Percentiles rank a stretch among this genome's conserved stretches.
Evolutionary conservation across 2,797 vertebrate genomes (phyloP).

Genomic region (Corythornis leucogaster): DNA sequence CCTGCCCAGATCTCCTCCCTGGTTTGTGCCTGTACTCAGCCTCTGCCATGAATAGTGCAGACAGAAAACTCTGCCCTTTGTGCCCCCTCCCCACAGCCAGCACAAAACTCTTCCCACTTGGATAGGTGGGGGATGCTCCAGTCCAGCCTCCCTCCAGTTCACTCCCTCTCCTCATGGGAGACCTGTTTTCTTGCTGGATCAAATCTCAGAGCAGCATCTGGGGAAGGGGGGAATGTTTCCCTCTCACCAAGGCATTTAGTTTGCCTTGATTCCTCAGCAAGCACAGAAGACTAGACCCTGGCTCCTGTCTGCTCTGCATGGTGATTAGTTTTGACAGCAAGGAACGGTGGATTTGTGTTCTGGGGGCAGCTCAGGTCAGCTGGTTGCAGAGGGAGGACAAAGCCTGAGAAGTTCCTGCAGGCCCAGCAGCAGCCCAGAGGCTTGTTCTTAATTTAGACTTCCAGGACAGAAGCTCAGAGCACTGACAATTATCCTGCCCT

Average conservation of each 20-base stretch:
- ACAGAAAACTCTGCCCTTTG: background rate
- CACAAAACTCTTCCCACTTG: too few species aligned
- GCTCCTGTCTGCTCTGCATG: background rate
- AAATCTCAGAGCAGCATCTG: background rate
- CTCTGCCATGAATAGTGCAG: background rate
- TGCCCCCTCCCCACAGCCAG: background rate
- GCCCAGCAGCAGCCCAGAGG: slow-evolving; percentile 37
- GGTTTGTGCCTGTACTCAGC: background rate
- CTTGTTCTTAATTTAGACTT: slow-evolving; percentile 63
- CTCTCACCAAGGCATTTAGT: background rate
- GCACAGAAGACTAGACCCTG: background rate
- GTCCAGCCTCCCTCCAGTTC: background rate
- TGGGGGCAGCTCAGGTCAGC: slow-evolving; percentile 53
- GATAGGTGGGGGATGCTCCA: background rate
- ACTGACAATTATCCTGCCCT: background rate
- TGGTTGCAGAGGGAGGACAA: background rate
- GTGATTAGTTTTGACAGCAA: slow-evolving; percentile 52
- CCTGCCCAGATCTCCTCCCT: background rate
- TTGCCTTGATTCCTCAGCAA: background rate
- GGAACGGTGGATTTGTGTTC: slow-evolving; percentile 21
- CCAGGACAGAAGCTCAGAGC: slow-evolving; percentile 13
- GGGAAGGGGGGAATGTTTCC: background rate
- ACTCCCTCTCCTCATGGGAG: background rate
- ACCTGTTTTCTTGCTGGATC: background rate
- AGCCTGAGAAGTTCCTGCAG: slow-evolving; percentile 38